Conservation (phyloP, 2,888 invertebrate species). For the Leucophora obtusa region DNA sequence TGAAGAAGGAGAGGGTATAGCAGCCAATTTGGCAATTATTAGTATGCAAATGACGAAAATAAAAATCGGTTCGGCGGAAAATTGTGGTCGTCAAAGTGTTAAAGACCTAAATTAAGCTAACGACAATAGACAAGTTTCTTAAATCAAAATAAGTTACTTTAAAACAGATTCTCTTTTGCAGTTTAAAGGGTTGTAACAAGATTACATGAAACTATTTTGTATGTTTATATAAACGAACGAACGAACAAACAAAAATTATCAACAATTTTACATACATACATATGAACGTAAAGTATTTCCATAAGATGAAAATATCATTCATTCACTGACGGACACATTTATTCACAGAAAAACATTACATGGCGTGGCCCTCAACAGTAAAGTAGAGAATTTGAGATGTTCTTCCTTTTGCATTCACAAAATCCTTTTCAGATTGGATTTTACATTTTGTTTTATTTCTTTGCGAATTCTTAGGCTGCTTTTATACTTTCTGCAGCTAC, state of each 20-base stretch:
- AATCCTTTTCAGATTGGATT: constrained; percentile 9
- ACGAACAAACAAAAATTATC: neutral
- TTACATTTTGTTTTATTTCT: neutral
- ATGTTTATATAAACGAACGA: neutral
- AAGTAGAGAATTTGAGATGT: neutral
- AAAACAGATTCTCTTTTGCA: neutral
- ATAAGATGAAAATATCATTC: neutral
- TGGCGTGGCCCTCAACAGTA: neutral
- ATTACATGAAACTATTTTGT: no score
- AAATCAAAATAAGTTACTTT: neutral
- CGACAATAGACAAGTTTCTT: neutral
- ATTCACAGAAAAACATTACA: no score
- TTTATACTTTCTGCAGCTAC: neutral
- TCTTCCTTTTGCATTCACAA: neutral
- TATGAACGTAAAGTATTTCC: neutral
- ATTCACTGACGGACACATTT: neutral
- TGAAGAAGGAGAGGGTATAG: no score
- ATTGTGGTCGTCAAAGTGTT: no score
- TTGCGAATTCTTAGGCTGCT: neutral
- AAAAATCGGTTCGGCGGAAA: no score
- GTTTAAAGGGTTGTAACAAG: neutral
- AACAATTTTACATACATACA: neutral
- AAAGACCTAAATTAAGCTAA: neutral
- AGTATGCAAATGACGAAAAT: no score
- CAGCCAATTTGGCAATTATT: no score